Conservation (phyloP, 2,797 vertebrate species). For the Avahi laniger region DNA sequence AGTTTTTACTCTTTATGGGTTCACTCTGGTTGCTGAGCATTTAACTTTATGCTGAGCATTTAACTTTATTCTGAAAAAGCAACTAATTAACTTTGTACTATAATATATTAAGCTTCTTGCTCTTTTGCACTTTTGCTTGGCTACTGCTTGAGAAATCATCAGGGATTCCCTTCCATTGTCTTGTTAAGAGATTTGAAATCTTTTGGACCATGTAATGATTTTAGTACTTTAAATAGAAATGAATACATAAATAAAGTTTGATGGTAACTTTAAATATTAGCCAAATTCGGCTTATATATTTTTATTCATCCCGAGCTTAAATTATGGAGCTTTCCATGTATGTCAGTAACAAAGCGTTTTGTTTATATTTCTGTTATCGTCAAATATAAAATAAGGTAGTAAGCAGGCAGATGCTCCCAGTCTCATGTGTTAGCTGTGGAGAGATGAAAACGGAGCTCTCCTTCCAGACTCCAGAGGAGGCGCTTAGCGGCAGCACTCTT, state of each 20-base stretch:
- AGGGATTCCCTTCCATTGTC: background rate
- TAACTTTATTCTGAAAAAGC: background rate
- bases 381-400: background rate
- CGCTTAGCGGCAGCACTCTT: fast-evolving
- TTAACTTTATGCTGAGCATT: conserved; percentile 16
- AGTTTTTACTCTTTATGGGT: background rate
- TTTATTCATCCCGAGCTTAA: background rate
- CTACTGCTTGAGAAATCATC: conserved; percentile 25
- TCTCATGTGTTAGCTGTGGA: background rate
- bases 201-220: background rate
- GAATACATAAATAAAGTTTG: background rate
- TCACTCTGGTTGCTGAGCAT: conserved; percentile 40
- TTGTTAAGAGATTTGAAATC: background rate
- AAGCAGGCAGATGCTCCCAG: background rate
- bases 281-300: background rate
- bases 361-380: background rate
- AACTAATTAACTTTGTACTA: background rate
- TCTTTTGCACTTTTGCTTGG: conserved; percentile 24
- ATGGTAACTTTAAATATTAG: background rate
- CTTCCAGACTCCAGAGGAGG: background rate
- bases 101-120: background rate
- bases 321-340: background rate
- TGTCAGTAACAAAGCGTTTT: fast-evolving
- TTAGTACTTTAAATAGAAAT: background rate
- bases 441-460: background rate